Percentiles rank a stretch among this genome's conserved stretches.
phyloP scores from a whole-genome alignment of 2,888 invertebrate species.

The Steinernema hermaphroditum region DNA sequence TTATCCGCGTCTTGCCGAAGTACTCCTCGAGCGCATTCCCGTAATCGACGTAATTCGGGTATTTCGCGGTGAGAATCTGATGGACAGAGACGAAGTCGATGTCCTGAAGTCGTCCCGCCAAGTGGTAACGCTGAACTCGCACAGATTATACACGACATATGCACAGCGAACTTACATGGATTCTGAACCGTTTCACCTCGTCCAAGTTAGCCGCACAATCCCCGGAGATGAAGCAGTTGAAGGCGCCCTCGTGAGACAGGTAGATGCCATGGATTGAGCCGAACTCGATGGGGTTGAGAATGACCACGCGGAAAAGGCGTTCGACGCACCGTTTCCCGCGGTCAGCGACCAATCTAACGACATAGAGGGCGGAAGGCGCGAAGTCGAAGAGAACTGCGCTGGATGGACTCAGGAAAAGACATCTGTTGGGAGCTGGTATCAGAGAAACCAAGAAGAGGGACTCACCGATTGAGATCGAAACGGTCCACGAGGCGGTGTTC shows the following conservation, averaged over 20 bases:
- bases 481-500: background rate
- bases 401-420: background rate
- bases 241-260: slow-evolving; percentile 3
- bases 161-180: background rate
- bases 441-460: background rate
- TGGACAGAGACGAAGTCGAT: background rate
- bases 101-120: background rate
- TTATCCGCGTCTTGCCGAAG: background rate
- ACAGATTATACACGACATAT: no score
- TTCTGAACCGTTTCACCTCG: background rate
- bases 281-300: background rate
- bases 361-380: background rate
- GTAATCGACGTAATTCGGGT: slow-evolving; percentile 7
- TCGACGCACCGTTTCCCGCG: background rate
- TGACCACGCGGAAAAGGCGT: background rate
- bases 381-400: background rate
- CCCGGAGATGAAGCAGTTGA: slow-evolving; percentile 2
- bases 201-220: background rate
- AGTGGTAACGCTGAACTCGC: background rate
- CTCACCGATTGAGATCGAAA: background rate
- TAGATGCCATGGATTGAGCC: background rate
- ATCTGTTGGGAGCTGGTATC: no score
- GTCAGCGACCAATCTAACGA: background rate
- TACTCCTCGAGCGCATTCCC: background rate
- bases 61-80: background rate